Percentiles rank a stretch among this genome's conserved stretches.
Conservation (phyloP, 2,113 vertebrate species). For the Cygnus atratus region DNA sequence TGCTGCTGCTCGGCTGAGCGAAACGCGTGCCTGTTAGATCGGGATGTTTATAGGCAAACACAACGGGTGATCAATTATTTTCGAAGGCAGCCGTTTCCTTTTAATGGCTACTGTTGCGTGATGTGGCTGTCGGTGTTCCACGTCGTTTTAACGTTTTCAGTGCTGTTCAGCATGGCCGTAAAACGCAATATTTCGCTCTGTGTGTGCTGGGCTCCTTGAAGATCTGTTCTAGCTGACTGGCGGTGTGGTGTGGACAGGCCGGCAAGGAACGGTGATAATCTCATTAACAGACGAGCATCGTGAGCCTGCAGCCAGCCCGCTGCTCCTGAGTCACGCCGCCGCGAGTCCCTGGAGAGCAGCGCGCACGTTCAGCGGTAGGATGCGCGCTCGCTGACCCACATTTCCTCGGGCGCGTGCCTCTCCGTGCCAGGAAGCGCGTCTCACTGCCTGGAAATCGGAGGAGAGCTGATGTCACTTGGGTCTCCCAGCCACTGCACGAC, state of each 20-base stretch:
- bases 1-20: not conserved
- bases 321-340: not conserved
- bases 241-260: not conserved
- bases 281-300: not conserved
- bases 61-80: not conserved
- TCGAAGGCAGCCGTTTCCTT: not conserved
- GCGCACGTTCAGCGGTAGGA: not conserved
- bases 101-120: not conserved
- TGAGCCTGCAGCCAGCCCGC: not conserved
- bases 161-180: not conserved
- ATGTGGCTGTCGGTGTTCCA: not conserved
- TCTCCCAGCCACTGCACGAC: not conserved
- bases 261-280: not conserved
- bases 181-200: fast-evolving
- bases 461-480: constrained; percentile 28
- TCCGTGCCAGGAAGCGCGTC: not conserved
- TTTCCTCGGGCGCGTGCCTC: constrained; percentile 39
- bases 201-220: not conserved
- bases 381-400: constrained; percentile 34
- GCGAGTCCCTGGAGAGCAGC: constrained; percentile 10
- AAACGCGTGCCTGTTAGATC: not conserved
- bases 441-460: constrained; percentile 9
- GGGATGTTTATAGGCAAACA: not conserved
- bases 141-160: fast-evolving
- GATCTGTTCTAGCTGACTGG: not conserved